Evolutionary conservation across 1,140 invertebrate genomes (phyloP), one percentile per base, ranked within the genome.

Genomic region (Eriosoma lanigerum): DNA sequence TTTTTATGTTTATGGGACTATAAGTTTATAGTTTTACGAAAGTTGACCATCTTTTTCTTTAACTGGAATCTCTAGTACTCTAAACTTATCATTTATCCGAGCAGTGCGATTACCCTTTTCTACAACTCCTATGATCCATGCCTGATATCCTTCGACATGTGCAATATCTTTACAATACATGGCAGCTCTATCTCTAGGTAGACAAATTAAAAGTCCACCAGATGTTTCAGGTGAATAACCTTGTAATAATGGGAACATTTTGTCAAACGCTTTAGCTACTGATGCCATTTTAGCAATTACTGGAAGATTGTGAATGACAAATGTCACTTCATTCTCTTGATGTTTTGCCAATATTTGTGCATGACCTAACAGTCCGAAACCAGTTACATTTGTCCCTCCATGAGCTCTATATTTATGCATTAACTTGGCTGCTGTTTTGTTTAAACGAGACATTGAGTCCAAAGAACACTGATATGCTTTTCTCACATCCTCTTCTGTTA

Each of bases 361-460:
- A 88, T 99, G 97, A 9, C 97, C 97, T 17, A 98, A 86, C 0
- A 99, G 87, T 50, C 97, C 97, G 87, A 98, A 99, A 24, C 97
- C 97, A 76, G 96, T 98, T 0, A 99, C 94, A 86, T 98, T 97
- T 44, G 97, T 99, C 8, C 96, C 96, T 46, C 96, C 97, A 86
- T 98, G 96, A 8, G 96, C 96, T 87, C 97, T 97, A 85, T 98
- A 98, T 85, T 98, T 98, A 87, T 98, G 96, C 96, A 98, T 98
- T 64, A 98, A 87, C 82, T 94, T 88, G 12, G 96, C 95, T 83
- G 95, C 96, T 85, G 93, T 95, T 86, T 94, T 91, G 85, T 99
- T 99, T 3, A 98, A 88, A 83, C 96, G 90, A 15, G 96, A 94
- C 97, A 99, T 98, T 32, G 95, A 97, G 84, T 97, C 95, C 94